Evolutionary conservation across 2,888 invertebrate species (phyloP), one percentile per base, ranked within the genome.

Genomic region (Eristalinus aeneus): DNA sequence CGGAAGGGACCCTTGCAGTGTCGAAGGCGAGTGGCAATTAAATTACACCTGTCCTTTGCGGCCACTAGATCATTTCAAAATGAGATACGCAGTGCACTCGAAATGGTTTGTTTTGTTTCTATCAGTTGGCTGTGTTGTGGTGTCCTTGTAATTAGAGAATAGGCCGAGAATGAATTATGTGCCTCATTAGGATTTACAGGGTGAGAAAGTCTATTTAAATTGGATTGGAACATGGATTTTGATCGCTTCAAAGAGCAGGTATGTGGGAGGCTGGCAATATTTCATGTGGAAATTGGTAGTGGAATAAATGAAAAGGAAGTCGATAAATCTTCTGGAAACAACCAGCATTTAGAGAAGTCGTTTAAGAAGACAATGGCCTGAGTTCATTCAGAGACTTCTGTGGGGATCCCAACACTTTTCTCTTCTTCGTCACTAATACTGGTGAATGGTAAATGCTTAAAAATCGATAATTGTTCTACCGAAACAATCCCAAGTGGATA

Each of bases 101-200:
- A 69, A 77, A 81, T 74, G 69, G 80, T 77, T 77, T 77, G 81
- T 69, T 86, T 86, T 81, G 76, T 81, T 86, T 81, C 64, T 69
- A 67, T 77, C 81, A 36, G 71, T 60, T 67, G 60, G 34, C 31
- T 63, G 72, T 60, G 72, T 63, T 36, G 81, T 86, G 82, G 74
- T 86, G 71, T 86, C 86, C 82, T 74, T 81, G 86, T 86, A 86
- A 86, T 86, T 86, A 86, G 85, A 86, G 68, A 67, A 80, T 67
- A n/a, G 80, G 32, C 58, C 75, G 53, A 60, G 69, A 73, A 77
- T 86, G 77, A 86, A 82, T 77, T 82, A 86, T 86, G 82, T 73
- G 81, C 61, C 81, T 77, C 85, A 86, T 86, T 86, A 86, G 72
- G 58, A 72, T 60, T 46, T 76, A 46, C 36, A 63, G 60, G 81